Conservation (phyloP, 2,797 vertebrate genomes). For the Lophotriccus pileatus region DNA sequence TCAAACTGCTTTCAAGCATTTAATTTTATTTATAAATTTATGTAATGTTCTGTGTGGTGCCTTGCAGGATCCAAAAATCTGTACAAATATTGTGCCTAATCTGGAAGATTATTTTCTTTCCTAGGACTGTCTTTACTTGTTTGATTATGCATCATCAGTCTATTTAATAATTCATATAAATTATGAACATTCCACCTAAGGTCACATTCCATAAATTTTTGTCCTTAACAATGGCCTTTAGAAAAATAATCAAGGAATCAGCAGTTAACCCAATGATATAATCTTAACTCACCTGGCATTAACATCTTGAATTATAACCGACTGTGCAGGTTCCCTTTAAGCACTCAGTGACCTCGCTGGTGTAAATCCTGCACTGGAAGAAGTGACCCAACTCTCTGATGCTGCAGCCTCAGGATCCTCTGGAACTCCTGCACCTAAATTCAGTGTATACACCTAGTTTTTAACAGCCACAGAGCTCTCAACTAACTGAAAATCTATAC, state of each 20-base stretch:
- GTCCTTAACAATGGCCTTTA: not conserved
- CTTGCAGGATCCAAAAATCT: not conserved
- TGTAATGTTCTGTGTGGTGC: not conserved
- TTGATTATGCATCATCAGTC: not conserved
- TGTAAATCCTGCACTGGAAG: not conserved
- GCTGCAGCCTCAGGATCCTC: not conserved
- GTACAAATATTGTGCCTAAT: not conserved
- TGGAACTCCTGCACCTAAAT: not conserved
- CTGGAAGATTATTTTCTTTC: not conserved
- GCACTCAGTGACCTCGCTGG: not conserved
- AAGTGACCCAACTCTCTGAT: not conserved
- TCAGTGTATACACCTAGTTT: not conserved
- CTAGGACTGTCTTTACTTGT: not conserved
- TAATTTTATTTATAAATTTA: not conserved
- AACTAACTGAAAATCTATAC: not conserved
- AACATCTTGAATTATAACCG: not conserved
- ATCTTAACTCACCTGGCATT: not conserved
- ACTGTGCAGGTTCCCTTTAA: not conserved
- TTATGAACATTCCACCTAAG: not conserved
- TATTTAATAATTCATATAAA: not conserved
- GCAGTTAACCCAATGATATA: not conserved
- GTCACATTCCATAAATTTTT: not conserved
- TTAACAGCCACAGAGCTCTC: not conserved
- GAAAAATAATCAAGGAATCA: not conserved
- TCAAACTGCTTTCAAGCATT: not conserved